Percentiles rank a stretch among this genome's conserved stretches.
Evolutionary conservation across 2,797 vertebrate species (phyloP).

Genomic region (Lithobates sylvaticus): DNA sequence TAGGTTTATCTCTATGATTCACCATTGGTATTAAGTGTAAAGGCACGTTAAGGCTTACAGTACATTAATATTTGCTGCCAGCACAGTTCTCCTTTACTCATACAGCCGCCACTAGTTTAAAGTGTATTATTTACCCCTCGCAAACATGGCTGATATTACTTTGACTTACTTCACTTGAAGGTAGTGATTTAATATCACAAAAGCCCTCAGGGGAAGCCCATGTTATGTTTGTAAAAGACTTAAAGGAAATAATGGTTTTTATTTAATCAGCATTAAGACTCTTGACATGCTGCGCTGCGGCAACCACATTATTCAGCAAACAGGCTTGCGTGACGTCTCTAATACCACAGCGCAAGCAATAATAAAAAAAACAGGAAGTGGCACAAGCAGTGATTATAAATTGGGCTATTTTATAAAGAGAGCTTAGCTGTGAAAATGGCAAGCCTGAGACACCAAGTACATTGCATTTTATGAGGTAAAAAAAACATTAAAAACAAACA

Average conservation of each 20-base stretch:
- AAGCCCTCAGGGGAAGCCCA: slow-evolving; percentile 20
- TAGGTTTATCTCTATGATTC: too few relatives aligned
- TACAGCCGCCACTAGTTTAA: neutral
- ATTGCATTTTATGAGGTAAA: neutral
- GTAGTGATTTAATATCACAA: slow-evolving; percentile 35
- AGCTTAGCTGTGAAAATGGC: slow-evolving; percentile 47
- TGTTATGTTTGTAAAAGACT: slow-evolving; percentile 40
- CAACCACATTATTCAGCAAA: slow-evolving; percentile 42
- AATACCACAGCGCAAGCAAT: slow-evolving; percentile 31
- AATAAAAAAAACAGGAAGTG: slow-evolving; percentile 25
- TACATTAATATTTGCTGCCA: too few relatives aligned
- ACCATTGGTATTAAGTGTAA: too few relatives aligned
- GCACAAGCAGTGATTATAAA: slow-evolving; percentile 28
- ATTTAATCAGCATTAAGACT: slow-evolving; percentile 52
- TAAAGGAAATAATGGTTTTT: slow-evolving; percentile 50
- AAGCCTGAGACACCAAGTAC: neutral
- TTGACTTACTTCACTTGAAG: slow-evolving; percentile 23
- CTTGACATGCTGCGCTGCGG: slow-evolving; percentile 9
- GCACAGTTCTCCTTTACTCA: neutral
- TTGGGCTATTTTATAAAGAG: slow-evolving; percentile 6
- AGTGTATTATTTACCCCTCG: slow-evolving; percentile 16
- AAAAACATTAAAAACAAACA: neutral
- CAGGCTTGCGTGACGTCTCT: slow-evolving; percentile 18
- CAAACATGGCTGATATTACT: slow-evolving; percentile 20
- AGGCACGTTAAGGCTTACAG: too few relatives aligned